Percentiles rank a stretch among this genome's conserved stretches.
phyloP scores from a whole-genome alignment of 2,888 invertebrate genomes.

The Parnassius orleans region DNA sequence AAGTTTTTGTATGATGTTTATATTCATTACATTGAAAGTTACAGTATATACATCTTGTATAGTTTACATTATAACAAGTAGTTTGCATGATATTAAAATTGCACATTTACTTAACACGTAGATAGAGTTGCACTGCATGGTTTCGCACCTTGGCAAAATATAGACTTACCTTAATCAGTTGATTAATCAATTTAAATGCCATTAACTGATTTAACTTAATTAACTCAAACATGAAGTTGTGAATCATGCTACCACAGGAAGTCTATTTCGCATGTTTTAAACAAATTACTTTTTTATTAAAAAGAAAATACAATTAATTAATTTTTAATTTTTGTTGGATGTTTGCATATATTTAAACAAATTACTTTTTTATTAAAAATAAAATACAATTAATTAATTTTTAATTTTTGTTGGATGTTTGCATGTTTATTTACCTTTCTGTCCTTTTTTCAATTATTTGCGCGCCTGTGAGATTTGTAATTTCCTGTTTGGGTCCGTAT shows the following conservation, averaged over 20 bases:
- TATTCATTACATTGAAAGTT: neutral
- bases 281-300: too few species aligned
- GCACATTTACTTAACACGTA: constrained; percentile 45
- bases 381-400: neutral
- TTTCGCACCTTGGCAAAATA: constrained; percentile 42
- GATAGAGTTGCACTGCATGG: constrained; percentile 63
- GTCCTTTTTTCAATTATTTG: constrained; percentile 32
- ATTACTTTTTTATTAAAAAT: too few species aligned
- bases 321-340: constrained; percentile 2
- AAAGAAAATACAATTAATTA: neutral
- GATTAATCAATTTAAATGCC: constrained; percentile 23
- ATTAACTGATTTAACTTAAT: constrained; percentile 36
- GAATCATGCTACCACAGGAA: constrained; percentile 34
- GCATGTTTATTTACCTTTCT: constrained; percentile 15
- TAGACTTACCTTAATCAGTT: constrained; percentile 28
- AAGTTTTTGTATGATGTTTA: too few species aligned
- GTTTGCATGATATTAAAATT: constrained; percentile 41
- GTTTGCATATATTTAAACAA: constrained; percentile 1
- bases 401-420: constrained; percentile 7
- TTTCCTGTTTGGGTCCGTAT: constrained; percentile 68
- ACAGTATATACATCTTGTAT: constrained; percentile 19
- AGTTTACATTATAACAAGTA: constrained; percentile 23
- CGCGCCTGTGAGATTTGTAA: constrained; percentile 45
- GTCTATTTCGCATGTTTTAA: constrained; percentile 31
- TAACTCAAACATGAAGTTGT: constrained; percentile 69